Conservation (phyloP, 1,140 invertebrate species). For the Trichogramma pretiosum region DNA sequence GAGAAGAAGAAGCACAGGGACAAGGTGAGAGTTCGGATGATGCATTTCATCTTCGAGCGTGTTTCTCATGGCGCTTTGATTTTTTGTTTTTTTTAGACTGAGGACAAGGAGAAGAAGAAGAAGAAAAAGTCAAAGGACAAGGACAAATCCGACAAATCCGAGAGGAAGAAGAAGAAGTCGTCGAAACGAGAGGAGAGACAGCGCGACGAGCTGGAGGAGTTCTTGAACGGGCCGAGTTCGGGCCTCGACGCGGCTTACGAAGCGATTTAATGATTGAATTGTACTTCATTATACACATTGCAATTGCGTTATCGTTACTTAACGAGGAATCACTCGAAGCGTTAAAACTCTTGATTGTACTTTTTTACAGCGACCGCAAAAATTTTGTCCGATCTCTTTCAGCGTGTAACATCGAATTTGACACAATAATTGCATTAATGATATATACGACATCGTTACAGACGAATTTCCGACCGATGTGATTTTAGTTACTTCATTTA, state of each 20-base stretch:
- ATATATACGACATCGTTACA: no score
- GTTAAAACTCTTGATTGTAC: no score
- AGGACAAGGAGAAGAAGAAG: conserved; percentile 49
- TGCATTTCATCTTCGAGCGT: background rate
- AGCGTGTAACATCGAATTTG: no score
- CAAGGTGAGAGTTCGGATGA: conserved; percentile 34
- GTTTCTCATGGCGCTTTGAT: background rate
- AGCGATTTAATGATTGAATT: conserved; percentile 44
- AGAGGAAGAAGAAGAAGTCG: conserved; percentile 43
- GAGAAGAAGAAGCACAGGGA: conserved; percentile 52
- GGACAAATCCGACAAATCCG: conserved; percentile 34
- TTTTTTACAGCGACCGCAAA: no score
- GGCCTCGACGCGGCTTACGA: conserved; percentile 49
- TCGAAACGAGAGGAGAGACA: conserved; percentile 38
- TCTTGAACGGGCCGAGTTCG: conserved; percentile 50
- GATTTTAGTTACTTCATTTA: no score
- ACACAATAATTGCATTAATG: no score
- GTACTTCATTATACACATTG: no score
- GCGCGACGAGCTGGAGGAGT: conserved; percentile 57
- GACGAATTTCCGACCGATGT: no score
- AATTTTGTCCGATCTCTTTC: no score
- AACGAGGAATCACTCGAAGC: no score
- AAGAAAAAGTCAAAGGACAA: conserved; percentile 44
- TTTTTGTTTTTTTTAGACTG: conserved; percentile 38
- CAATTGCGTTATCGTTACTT: no score